Conservation (phyloP, 2,113 vertebrate species). For the Lepidothrix coronata region DNA sequence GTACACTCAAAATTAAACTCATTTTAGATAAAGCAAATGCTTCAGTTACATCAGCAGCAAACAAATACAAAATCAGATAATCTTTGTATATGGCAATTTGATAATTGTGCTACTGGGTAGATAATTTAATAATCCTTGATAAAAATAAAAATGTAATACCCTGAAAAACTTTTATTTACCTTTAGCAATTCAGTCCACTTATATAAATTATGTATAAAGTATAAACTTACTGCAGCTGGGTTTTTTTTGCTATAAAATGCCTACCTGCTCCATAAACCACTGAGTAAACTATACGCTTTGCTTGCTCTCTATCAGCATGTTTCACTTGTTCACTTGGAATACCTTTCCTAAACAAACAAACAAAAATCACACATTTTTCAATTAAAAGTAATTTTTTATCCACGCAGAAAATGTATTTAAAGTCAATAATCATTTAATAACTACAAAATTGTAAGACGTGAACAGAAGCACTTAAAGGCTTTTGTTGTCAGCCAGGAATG, state of each 20-base stretch:
- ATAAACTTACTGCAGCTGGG: not conserved
- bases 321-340: constrained; percentile 75
- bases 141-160: not conserved
- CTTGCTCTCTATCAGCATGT: constrained; percentile 81
- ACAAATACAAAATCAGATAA: not conserved
- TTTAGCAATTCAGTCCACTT: not conserved
- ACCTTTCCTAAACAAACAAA: constrained; percentile 78
- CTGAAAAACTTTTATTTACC: not conserved
- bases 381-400: not conserved
- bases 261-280: constrained; percentile 90
- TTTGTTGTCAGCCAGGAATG: not conserved
- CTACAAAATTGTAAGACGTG: not conserved
- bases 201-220: not conserved
- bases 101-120: not conserved
- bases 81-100: not conserved
- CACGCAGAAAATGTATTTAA: not conserved
- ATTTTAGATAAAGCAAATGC: not conserved
- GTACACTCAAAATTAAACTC: not conserved
- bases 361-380: not conserved
- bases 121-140: not conserved
- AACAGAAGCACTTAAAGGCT: not conserved
- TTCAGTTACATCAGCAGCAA: not conserved
- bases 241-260: not conserved
- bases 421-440: not conserved
- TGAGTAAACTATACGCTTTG: constrained; percentile 87